Evolutionary conservation across 2,113 vertebrate genomes (phyloP).

Genomic region (Puntigrus tetrazona): DNA sequence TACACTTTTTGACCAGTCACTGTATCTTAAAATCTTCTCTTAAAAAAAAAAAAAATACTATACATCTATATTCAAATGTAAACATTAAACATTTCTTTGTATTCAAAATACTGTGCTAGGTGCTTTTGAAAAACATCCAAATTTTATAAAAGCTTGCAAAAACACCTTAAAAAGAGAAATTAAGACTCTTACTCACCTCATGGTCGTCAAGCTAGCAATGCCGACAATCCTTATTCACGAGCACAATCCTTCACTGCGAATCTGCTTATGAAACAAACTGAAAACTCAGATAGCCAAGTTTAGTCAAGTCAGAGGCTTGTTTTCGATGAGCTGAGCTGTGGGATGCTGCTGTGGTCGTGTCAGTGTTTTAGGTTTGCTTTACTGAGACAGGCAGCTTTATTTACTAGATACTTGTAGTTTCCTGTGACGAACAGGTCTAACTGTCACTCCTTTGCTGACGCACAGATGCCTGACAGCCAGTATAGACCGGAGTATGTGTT

Average conservation of each 20-base stretch:
- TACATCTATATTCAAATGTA: neutral
- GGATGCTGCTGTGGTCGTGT: neutral
- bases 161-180: neutral
- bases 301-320: neutral
- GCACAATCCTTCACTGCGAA: neutral
- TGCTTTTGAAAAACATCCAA: neutral
- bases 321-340: neutral
- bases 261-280: neutral
- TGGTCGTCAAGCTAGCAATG: slow-evolving; percentile 23
- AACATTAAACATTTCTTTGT: neutral
- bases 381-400: slow-evolving; percentile 34
- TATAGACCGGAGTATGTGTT: neutral
- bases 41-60: neutral
- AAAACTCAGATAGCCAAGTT: neutral
- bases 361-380: neutral
- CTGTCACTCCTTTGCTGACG: slow-evolving; percentile 23
- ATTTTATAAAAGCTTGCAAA: neutral
- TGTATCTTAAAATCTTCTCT: neutral
- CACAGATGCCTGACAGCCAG: neutral
- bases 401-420: slow-evolving; percentile 38
- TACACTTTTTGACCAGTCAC: neutral
- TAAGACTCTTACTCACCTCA: slow-evolving; percentile 27
- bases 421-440: slow-evolving; percentile 49
- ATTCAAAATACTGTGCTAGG: neutral
- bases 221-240: neutral